phyloP scores from a whole-genome alignment of 2,888 invertebrate genomes.

The Brachyptera risi region DNA sequence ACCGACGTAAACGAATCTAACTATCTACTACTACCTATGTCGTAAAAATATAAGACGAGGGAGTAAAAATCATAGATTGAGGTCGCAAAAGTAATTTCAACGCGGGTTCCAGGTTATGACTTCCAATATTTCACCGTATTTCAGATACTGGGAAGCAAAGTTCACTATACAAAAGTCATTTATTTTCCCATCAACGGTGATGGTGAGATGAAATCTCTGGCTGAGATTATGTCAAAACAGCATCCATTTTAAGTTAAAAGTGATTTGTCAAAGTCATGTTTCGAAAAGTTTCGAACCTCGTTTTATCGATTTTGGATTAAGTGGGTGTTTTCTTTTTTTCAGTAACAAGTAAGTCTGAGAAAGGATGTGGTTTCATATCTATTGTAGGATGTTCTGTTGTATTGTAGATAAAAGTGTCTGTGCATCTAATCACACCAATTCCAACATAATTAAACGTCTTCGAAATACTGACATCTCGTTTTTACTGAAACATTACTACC shows the following conservation, averaged over 20 bases:
- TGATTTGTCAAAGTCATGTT: conserved; percentile 17
- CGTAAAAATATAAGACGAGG: neutral
- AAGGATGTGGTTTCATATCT: too few species aligned
- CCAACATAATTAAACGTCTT: too few species aligned
- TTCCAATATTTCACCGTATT: conserved; percentile 1
- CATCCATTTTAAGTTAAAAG: neutral
- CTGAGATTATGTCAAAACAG: conserved; percentile 1
- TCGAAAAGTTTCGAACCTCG: neutral
- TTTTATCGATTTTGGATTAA: conserved; percentile 18
- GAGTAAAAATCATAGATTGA: neutral
- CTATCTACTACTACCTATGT: too few species aligned
- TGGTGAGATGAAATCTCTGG: neutral
- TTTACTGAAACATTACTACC: too few species aligned
- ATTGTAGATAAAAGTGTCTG: too few species aligned
- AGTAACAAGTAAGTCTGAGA: too few species aligned
- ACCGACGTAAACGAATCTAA: too few species aligned
- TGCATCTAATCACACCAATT: too few species aligned
- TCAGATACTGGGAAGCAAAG: neutral
- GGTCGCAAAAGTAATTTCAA: neutral
- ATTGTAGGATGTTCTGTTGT: too few species aligned
- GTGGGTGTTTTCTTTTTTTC: conserved; percentile 8
- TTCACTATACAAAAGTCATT: conserved; percentile 3
- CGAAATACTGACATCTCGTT: too few species aligned
- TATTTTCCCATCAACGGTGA: neutral
- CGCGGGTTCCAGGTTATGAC: neutral